Conservation (phyloP, 2,888 invertebrate genomes). For the Kryphioiulus occultus region DNA sequence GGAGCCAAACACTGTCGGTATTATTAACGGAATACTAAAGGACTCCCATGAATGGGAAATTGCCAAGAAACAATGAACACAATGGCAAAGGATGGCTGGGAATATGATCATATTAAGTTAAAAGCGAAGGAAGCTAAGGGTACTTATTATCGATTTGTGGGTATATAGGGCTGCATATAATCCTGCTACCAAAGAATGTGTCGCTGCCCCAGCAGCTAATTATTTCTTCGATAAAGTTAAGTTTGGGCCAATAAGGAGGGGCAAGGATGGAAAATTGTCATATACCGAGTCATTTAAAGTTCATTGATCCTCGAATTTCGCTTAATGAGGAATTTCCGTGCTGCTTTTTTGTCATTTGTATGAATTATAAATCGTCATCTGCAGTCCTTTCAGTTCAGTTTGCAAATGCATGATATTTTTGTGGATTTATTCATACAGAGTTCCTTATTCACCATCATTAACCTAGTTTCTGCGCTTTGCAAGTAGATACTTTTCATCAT, state of each 20-base stretch:
- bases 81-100: neutral
- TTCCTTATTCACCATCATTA: slow-evolving; percentile 17
- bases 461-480: slow-evolving; percentile 17
- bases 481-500: neutral
- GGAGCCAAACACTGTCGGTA: neutral
- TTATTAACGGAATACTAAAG: neutral
- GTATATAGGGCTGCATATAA: neutral
- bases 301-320: neutral
- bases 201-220: neutral
- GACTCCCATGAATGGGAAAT: slow-evolving; percentile 7
- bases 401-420: neutral
- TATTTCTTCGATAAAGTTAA: slow-evolving; percentile 10
- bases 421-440: neutral
- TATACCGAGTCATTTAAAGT: neutral
- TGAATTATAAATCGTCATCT: slow-evolving; percentile 36
- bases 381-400: slow-evolving; percentile 6
- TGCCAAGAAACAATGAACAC: slow-evolving; percentile 39
- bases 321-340: slow-evolving; percentile 39
- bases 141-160: slow-evolving; percentile 27
- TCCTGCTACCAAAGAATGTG: neutral
- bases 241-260: slow-evolving; percentile 12
- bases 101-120: neutral
- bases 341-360: neutral
- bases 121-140: neutral
- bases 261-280: slow-evolving; percentile 17